Evolutionary conservation across 2,113 vertebrate genomes (phyloP), one percentile per base, ranked within the genome.

Genomic region (Scomber scombrus): DNA sequence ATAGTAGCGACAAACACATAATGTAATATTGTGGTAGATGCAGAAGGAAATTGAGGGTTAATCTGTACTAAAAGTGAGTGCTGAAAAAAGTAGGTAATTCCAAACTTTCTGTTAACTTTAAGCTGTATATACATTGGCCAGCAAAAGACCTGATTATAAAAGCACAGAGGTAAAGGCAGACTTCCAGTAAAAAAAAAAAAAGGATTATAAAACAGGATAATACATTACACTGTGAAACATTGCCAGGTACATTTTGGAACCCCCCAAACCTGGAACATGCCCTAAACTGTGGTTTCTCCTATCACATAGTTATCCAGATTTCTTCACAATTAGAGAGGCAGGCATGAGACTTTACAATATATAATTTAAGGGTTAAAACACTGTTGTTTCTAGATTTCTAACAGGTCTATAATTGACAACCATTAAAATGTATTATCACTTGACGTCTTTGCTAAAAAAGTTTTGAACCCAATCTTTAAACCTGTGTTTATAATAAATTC

Each of bases 91-190:
- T 40, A 40, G 34, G 11, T 56, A 43, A 5, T 15, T 56, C 19
- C n/a, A 56, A 70, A 57, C 15, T 16, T 43, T 70, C 45, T 55
- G 51, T 14, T 51, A 45, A 13, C 34, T 56, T 69, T 23, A n/a
- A 11, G 14, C 3, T 18, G 3, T 26, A 45, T 34, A 34, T 34
- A 34, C 31, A 34, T 34, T 31, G 3, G 29, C 29, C 31, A 34
- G 18, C 34, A 61, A 49, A 23, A 47, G 7, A 5, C 31, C 5
- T 34, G 31, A 34, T 34, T 34, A 34, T 34, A 34, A 34, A 34
- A 34, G 7, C 23, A 4, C 9, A 51, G 16, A 50, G 47, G n/a
- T 18, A 34, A n/a, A 12, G 31, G 31, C 31, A 34, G 31, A 34
- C 7, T 34, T 7, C 31, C 31, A 34, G 31, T 34, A 34, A 34